Evolutionary conservation across 2,888 invertebrate genomes (phyloP), one percentile per base, ranked within the genome.

Genomic region (Alcis repandata): DNA sequence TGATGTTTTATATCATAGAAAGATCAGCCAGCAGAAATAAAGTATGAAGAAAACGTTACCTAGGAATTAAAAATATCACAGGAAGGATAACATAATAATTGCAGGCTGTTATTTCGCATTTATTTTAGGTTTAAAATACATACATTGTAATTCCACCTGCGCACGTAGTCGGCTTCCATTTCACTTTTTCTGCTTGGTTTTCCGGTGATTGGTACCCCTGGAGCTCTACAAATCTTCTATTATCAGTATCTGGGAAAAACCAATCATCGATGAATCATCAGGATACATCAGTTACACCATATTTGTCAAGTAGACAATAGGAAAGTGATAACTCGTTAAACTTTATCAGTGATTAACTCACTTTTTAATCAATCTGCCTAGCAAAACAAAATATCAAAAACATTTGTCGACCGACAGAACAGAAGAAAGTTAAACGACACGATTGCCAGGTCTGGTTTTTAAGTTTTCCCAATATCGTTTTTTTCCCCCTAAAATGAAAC

Each of bases 121-220:
- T 36, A 36, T 10, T 7, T 41, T 9, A 1, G 17, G 7, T 9
- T 15, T 9, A 17, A 41, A 15, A 43, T 1, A 9, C 13, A 32
- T 32, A 54, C 54, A 43, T 53, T 63, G n/a, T 53, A 53, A n/a
- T 46, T 43, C 60, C 60, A 60, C 33, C 53, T 45, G 45, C 61
- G 51, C n/a, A 58, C 40, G 51, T 61, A 33, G 17, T 61, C 58
- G 19, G 54, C 36, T 45, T 49, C 58, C 48, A 61, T 61, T 41
- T 58, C 46, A 68, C 58, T 61, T 66, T 56, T 13, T n/a, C 19
- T 51, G 19, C 20, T 38, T 36, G 11, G 8, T 20, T 38, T 51
- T 13, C 19, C 27, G 8, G 9, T 17, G 7, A 38, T n/a, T n/a
- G n/a, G n/a, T 0, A 41, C 32, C 19, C 20, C 48, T 59, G 15